Evolutionary conservation across 35 echinoderm and acorn worm genomes (phyloP), one percentile per base, ranked within the genome.

Genomic region (Hemicentrotus pulcherrimus): DNA sequence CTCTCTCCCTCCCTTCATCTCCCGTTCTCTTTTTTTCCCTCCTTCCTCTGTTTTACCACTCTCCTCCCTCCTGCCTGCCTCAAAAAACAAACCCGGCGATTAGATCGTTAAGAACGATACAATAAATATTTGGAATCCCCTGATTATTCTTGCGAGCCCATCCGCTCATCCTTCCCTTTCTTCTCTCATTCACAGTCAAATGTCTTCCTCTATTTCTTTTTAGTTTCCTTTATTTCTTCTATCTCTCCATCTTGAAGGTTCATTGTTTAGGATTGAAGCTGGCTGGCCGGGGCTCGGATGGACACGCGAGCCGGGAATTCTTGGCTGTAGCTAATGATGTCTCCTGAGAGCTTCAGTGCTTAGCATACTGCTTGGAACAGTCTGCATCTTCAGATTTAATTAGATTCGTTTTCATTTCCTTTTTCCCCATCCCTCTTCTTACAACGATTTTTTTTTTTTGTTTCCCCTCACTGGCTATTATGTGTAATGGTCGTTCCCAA

Each of bases 101-200:
- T 78, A 78, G 65, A 78, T 78, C 7, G 65, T 78, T 78, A 78
- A 78, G 65, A 78, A 78, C 19, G 65, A 78, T 78, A 78, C 28
- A 78, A 78, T 28, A 78, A 78, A 78, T 78, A 78, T 78, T 78
- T 78, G 65, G 65, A 55, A 78, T 78, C 65, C 65, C 65, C 65
- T 28, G 65, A 78, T 78, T 78, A 78, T 18, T 7, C 24, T 78
- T 78, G 5, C 65, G 65, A 28, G n/a, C 6, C 19, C 65, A 78
- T 78, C 22, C 65, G 19, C 65, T n/a, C 65, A 14, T 15, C 0
- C 15, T 55, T 55, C 50, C 11, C 50, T 55, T 11, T 78, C 19
- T 71, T 71, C 16, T 19, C 28, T n/a, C 65, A 78, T 78, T 28
- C 65, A 28, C 7, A 78, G 50, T 55, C 50, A 55, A 55, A 55